Evolutionary conservation across 2,113 vertebrate genomes (phyloP).

Genomic region (Platysternon megacephalum): DNA sequence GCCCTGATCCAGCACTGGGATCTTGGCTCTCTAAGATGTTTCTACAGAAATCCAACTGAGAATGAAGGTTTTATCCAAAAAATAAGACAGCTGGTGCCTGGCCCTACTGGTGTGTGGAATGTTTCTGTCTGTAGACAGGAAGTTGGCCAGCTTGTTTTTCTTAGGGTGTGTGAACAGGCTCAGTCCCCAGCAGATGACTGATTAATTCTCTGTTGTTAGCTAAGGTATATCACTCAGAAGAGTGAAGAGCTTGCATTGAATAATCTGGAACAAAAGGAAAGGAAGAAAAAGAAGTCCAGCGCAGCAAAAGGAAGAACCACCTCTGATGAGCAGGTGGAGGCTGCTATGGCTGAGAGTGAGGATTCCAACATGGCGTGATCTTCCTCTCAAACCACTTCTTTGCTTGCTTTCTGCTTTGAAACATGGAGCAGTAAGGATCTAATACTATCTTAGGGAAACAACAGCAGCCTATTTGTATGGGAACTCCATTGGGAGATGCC

Average conservation of each 20-base stretch:
- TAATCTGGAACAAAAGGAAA: constrained; percentile 73
- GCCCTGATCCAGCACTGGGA: background rate
- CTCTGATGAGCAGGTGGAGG: constrained; percentile 23
- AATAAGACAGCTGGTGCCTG: background rate
- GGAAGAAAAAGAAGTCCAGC: constrained; percentile 65
- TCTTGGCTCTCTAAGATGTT: background rate
- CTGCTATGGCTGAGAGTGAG: constrained; percentile 49
- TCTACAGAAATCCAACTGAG: background rate
- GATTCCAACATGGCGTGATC: constrained; percentile 59
- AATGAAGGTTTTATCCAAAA: background rate
- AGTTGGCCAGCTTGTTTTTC: background rate
- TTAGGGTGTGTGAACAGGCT: background rate
- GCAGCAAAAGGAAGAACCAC: constrained; percentile 37
- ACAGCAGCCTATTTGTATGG: background rate
- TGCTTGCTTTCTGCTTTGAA: background rate
- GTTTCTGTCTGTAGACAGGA: background rate
- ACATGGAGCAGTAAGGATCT: background rate
- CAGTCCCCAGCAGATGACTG: background rate
- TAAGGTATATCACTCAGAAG: constrained; percentile 69
- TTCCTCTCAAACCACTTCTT: background rate
- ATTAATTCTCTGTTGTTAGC: constrained; percentile 52
- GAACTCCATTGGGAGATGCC: background rate
- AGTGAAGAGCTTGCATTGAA: constrained; percentile 66
- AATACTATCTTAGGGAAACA: background rate
- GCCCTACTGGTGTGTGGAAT: background rate